Evolutionary conservation across 1,140 invertebrate species (phyloP), one percentile per base, ranked within the genome.

Genomic region (Tetramorium alpestre): DNA sequence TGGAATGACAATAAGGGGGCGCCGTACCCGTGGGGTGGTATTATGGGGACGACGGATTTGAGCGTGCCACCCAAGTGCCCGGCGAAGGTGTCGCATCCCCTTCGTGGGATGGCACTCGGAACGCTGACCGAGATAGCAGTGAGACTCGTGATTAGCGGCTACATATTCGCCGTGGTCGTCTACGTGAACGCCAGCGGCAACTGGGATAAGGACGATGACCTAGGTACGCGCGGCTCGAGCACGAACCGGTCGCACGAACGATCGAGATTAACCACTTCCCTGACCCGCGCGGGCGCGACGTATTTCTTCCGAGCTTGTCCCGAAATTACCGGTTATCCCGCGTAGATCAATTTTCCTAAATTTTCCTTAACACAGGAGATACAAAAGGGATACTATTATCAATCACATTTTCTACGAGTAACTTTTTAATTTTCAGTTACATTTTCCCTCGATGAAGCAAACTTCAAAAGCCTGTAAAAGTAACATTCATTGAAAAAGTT

Each of bases 121-220:
- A 91, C 87, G 86, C 78, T 94, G 81, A 65, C 76, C 75, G 90
- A 91, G 85, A 88, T 93, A 64, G 90, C 91, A 82, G 89, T 92
- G 91, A 94, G 91, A 91, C 82, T 94, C 49, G 85, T 94, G 85
- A 92, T 94, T 76, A 87, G 90, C 87, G 89, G 91, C 75, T 94
- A 93, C 82, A 88, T 95, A 85, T 90, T 94, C 58, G 91, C 93
- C 44, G 91, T 93, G 72, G 87, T 94, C 49, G 91, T 93, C 85
- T 92, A 89, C 76, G 92, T 93, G 51, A 93, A 93, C 64, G 94
- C 95, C 86, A 94, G 88, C 85, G 93, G 93, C 67, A 94, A 93
- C 69, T 95, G 94, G 95, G 94, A 95, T 89, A 94, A 90, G 87
- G 95, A 95, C 90, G 94, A 95, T 85, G 94, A 95, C 89, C 91